Evolutionary conservation across 1,140 invertebrate species (phyloP).

Genomic region (Gonioctena quinquepunctata): DNA sequence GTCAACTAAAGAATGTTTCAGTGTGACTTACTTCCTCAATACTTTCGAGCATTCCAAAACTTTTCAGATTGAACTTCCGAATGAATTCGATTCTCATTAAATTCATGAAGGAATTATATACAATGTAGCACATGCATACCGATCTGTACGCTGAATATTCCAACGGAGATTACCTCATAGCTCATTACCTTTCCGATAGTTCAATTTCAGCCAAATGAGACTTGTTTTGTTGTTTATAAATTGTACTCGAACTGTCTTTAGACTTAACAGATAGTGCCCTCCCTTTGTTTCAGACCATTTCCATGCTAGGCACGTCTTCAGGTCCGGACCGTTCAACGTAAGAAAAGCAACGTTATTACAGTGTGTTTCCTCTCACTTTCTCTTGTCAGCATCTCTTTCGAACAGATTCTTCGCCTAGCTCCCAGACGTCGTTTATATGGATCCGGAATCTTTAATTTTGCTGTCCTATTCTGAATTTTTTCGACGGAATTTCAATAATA

Average conservation of each 20-base stretch:
- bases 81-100: no score
- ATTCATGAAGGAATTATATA: neutral
- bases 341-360: conserved; percentile 19
- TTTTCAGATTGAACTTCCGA: no score
- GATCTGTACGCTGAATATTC: neutral
- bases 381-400: neutral
- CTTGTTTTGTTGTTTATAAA: conserved; percentile 20
- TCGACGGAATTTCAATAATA: no score
- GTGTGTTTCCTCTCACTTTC: neutral
- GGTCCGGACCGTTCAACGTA: conserved; percentile 5
- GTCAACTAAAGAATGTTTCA: no score
- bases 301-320: conserved; percentile 8
- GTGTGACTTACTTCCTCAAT: no score
- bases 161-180: conserved; percentile 11
- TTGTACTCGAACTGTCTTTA: conserved; percentile 6
- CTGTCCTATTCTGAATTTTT: no score
- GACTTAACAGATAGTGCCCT: conserved; percentile 8
- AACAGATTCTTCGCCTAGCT: neutral
- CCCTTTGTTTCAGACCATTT: conserved; percentile 6
- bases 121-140: neutral
- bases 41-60: no score
- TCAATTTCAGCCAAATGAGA: conserved; percentile 14
- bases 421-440: neutral
- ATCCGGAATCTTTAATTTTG: conserved; percentile 13
- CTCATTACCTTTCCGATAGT: conserved; percentile 12